Evolutionary conservation across 1,140 invertebrate genomes (phyloP).

Genomic region (Bombus polaris): DNA sequence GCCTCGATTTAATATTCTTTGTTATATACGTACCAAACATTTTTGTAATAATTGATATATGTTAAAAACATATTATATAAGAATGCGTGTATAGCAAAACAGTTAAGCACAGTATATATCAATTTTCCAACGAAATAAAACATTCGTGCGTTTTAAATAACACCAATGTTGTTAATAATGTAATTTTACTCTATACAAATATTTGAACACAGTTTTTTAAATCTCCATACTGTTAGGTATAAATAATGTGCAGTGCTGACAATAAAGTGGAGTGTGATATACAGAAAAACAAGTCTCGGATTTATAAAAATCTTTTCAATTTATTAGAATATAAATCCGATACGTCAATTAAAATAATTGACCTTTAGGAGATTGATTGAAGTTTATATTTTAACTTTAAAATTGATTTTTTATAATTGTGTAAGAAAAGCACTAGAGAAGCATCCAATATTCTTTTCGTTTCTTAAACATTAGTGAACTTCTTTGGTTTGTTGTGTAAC

Average conservation of each 20-base stretch:
- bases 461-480: neutral
- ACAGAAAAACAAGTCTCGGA: neutral
- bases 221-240: neutral
- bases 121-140: constrained; percentile 26
- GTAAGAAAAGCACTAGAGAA: neutral
- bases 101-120: neutral
- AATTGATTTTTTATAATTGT: constrained; percentile 6
- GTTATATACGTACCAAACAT: constrained; percentile 25
- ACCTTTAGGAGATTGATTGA: neutral
- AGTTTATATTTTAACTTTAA: neutral
- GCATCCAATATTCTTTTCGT: neutral
- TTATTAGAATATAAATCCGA: constrained; percentile 4
- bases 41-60: constrained; percentile 25
- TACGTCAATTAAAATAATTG: neutral
- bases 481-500: constrained; percentile 14
- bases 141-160: neutral
- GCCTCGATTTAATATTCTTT: constrained; percentile 27
- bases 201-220: constrained; percentile 1
- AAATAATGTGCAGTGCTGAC: constrained; percentile 29
- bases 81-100: neutral
- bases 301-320: neutral
- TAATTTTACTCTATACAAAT: constrained; percentile 25
- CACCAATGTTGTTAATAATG: neutral
- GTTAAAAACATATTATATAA: constrained; percentile 31
- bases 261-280: constrained; percentile 29